phyloP scores from a whole-genome alignment of 2,888 invertebrate genomes.

The Eupithecia centaureata region DNA sequence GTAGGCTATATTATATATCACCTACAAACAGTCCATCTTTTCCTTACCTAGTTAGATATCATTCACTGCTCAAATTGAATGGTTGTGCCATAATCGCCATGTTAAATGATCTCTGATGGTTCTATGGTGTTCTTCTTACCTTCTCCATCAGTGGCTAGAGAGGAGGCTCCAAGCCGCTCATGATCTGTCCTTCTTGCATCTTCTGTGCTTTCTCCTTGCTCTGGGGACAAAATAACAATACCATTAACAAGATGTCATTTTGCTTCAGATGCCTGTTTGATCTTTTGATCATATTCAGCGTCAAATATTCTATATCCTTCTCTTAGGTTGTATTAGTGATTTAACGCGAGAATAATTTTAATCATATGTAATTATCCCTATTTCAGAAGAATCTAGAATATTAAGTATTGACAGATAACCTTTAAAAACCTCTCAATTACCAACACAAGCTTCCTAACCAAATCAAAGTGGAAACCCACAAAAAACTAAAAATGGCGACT shows the following conservation, averaged over 20 bases:
- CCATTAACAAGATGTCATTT: conserved; percentile 24
- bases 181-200: conserved; percentile 86
- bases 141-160: conserved; percentile 93
- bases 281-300: background rate
- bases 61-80: background rate
- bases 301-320: background rate
- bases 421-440: conserved; percentile 22
- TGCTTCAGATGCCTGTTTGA: background rate
- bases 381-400: background rate
- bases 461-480: conserved; percentile 41
- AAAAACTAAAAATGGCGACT: conserved; percentile 43
- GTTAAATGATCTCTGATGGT: background rate
- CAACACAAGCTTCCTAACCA: conserved; percentile 31
- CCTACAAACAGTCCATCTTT: background rate
- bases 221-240: conserved; percentile 58
- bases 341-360: too few species aligned
- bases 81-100: background rate
- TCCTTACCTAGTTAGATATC: background rate
- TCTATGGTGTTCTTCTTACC: conserved; percentile 80
- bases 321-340: too few species aligned
- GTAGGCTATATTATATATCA: too few species aligned
- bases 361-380: too few species aligned
- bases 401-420: background rate
- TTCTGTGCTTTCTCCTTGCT: conserved; percentile 86
- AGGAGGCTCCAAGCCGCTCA: conserved; percentile 87